Percentiles rank a stretch among this genome's conserved stretches.
phyloP scores from a whole-genome alignment of 92 coral and sea anemone species.

The Phenganax stokvisi region DNA sequence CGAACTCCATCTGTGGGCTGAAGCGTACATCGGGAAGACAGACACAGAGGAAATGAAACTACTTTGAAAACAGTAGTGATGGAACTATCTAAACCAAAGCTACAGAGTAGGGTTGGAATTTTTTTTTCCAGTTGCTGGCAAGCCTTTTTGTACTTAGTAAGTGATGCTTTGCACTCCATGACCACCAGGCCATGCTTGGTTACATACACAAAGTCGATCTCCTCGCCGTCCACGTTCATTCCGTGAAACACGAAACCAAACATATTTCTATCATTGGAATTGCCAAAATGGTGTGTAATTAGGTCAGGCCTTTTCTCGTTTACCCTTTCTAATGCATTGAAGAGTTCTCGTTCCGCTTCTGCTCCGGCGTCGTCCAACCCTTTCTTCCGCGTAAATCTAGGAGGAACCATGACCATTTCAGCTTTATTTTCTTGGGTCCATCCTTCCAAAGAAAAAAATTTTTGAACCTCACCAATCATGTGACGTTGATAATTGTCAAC shows the following conservation, averaged over 20 bases:
- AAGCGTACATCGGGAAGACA: not conserved
- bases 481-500: no score
- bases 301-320: not conserved
- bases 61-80: constrained; percentile 3
- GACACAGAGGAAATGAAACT: constrained; percentile 19
- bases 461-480: no score
- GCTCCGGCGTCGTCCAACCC: no score
- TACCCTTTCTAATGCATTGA: not conserved
- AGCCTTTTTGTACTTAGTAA: not conserved
- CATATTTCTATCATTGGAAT: not conserved
- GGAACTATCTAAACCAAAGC: not conserved
- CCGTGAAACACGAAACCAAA: constrained; percentile 21
- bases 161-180: constrained; percentile 6
- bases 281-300: not conserved
- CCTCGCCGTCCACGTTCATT: constrained; percentile 1
- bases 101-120: not conserved
- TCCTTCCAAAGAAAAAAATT: no score
- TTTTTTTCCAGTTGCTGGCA: not conserved
- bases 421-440: no score
- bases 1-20: not conserved
- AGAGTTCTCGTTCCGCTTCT: not conserved
- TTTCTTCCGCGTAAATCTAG: no score
- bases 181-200: not conserved
- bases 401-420: no score
- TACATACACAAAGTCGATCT: constrained; percentile 12